These are phyloP conservation scores for Idaea biselata DNA, from an alignment of 2,888 invertebrate genomes.

Conservation along the genomic window DNA sequence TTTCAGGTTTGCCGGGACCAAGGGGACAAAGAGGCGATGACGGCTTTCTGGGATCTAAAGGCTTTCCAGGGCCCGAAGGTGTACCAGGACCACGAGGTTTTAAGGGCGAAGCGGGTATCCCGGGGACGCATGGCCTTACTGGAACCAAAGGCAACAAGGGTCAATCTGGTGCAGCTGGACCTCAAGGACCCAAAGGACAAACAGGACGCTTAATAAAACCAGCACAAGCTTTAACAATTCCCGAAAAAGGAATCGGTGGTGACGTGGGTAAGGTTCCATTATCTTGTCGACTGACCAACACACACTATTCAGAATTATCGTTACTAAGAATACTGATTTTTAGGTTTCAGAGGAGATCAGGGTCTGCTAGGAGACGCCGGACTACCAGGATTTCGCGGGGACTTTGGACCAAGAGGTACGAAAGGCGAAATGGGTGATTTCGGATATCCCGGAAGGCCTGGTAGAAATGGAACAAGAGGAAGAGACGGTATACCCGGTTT, in stretches of 20 bases:
- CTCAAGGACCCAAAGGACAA: constrained; percentile 76
- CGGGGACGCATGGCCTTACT: constrained; percentile 76
- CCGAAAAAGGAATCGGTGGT: constrained; percentile 81
- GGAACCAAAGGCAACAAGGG: constrained; percentile 71
- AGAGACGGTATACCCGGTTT: constrained; percentile 75
- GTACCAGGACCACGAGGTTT: constrained; percentile 51
- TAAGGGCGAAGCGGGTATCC: constrained; percentile 49
- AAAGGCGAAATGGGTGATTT: constrained; percentile 65
- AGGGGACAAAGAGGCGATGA: constrained; percentile 60
- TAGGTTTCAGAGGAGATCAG: constrained; percentile 68
- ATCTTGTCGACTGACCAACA: neutral
- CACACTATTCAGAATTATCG: neutral
- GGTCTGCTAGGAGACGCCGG: constrained; percentile 68
- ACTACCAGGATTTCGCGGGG: constrained; percentile 48
- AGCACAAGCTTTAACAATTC: constrained; percentile 46
- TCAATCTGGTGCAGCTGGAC: constrained; percentile 64
- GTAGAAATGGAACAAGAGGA: constrained; percentile 73
- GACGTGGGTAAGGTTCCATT: constrained; percentile 63
- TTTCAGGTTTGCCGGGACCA: constrained; percentile 55
- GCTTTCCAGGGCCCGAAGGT: constrained; percentile 55
- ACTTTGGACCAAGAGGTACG: constrained; percentile 53
- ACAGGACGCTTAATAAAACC: constrained; percentile 62
- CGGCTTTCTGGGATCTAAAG: constrained; percentile 55
- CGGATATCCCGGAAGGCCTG: constrained; percentile 72
- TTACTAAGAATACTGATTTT: constrained; percentile 6